phyloP scores from a whole-genome alignment of 1,140 invertebrate species.

The Pygmarrhopalites habei region DNA sequence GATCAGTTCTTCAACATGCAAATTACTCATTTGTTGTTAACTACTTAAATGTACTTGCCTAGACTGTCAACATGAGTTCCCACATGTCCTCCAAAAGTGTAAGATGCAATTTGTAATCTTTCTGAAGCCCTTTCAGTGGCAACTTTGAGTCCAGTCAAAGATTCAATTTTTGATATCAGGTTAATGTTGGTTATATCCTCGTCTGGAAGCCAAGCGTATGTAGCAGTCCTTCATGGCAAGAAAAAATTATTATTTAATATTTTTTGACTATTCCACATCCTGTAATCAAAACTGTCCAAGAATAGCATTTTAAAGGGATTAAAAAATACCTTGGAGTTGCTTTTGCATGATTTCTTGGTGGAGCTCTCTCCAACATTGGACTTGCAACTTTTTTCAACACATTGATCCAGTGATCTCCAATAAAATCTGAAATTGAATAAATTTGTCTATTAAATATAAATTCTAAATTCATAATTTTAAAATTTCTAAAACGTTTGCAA shows the following conservation, averaged over 20 bases:
- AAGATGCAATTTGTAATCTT: slow-evolving; percentile 28
- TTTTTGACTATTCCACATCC: too few relatives aligned
- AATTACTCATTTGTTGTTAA: too few relatives aligned
- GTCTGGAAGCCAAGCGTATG: slow-evolving; percentile 36
- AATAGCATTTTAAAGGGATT: too few relatives aligned
- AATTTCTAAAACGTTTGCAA: too few relatives aligned
- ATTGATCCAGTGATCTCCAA: slow-evolving; percentile 28
- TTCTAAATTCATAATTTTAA: too few relatives aligned
- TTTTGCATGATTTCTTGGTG: slow-evolving; percentile 12
- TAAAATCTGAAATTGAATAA: too few relatives aligned
- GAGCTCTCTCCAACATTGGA: slow-evolving; percentile 32
- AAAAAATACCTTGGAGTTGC: slow-evolving; percentile 33
- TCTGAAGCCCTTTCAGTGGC: slow-evolving; percentile 23
- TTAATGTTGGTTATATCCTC: slow-evolving; percentile 24
- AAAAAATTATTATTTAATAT: too few relatives aligned
- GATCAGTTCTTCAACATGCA: too few relatives aligned
- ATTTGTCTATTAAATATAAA: too few relatives aligned
- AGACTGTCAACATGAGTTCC: slow-evolving; percentile 30
- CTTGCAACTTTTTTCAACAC: slow-evolving; percentile 32
- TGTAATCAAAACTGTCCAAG: too few relatives aligned
- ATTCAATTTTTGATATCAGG: slow-evolving; percentile 22
- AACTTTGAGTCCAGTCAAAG: slow-evolving; percentile 25
- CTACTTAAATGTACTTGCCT: too few relatives aligned
- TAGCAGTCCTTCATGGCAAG: too few relatives aligned
- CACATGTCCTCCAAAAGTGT: slow-evolving; percentile 28